Base-by-base conservation (phyloP, 1,140 invertebrate species). In the Arctopsyche grandis region DNA sequence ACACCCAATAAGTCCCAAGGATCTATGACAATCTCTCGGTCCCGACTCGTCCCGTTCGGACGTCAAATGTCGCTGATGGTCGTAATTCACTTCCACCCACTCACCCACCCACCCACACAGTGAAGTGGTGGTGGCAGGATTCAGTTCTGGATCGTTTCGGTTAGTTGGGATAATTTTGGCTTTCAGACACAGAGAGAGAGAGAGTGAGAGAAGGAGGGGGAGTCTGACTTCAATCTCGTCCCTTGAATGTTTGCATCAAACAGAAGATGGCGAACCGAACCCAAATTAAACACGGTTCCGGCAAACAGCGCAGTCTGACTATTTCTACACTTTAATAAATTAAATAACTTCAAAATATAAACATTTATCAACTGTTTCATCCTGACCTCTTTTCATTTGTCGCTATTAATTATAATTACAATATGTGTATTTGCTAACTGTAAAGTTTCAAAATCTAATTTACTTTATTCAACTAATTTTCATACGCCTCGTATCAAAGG, bases 161-260 rank as follows among this genome's bases (percentile, higher is more conserved):
- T 63, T 43, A 63, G 26, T 29, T 63, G 56, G 48, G 56, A 76
- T 76, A 76, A 76, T 76, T 76, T 66, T 63, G 56, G 74, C 56
- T 60, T 76, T 43, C 38, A 44, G n/a, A 44, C 38, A 70, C 21
- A 70, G 5, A 38, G 10, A 38, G 19, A 52, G 4, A 70, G 5
- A 38, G 10, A 38, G 19, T 22, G 4, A n/a, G n/a, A n/a, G n/a
- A n/a, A n/a, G n/a, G n/a, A n/a, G n/a, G n/a, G n/a, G n/a, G n/a
- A n/a, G n/a, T 48, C 38, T 10, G 74, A 38, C 74, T 74, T 60
- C 43, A 76, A 76, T 76, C 74, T 76, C 73, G 52, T 19, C 12
- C 9, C 22, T 52, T 5, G 66, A 58, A 75, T 76, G 74, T 76
- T 76, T 76, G 56, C 74, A 58, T 76, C 74, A 76, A 76, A 76